Evolutionary conservation across 2,797 vertebrate species (phyloP).

Genomic region (Ptychadena robeensis): DNA sequence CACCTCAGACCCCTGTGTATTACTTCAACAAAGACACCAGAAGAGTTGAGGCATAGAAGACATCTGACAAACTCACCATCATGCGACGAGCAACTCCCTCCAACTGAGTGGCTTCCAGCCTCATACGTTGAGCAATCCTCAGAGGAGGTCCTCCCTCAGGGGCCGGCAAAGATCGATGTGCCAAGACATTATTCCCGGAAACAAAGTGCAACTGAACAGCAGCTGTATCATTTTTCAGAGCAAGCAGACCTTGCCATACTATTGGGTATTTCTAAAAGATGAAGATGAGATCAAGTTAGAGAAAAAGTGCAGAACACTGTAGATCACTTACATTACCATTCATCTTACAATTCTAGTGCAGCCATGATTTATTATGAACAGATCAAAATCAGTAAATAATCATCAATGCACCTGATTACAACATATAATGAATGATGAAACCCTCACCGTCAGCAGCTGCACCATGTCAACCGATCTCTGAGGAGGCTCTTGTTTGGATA

Average conservation of each 20-base stretch:
- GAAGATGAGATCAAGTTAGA: background rate
- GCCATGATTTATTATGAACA: too few relatives aligned
- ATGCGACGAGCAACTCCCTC: constrained; percentile 95
- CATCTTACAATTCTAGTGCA: too few relatives aligned
- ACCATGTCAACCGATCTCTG: constrained; percentile 93
- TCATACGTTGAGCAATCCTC: constrained; percentile 97
- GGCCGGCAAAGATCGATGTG: constrained; percentile 92
- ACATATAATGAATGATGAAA: too few relatives aligned
- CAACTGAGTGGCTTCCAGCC: constrained; percentile 92
- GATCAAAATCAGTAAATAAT: too few relatives aligned
- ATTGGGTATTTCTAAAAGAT: constrained; percentile 92
- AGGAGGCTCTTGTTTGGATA: constrained; percentile 80
- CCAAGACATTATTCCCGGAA: constrained; percentile 93
- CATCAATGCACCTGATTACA: too few relatives aligned
- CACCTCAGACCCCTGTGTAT: too few relatives aligned
- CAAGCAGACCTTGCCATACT: constrained; percentile 96
- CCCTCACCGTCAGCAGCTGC: constrained; percentile 90
- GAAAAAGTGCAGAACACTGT: too few relatives aligned
- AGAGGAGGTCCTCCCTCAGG: constrained; percentile 91
- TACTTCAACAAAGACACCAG: background rate
- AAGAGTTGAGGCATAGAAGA: too few relatives aligned
- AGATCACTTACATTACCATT: too few relatives aligned
- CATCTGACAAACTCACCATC: constrained; percentile 81
- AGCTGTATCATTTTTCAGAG: constrained; percentile 95
- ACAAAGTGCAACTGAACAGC: constrained; percentile 98